Base-by-base conservation (phyloP, 2,797 vertebrate species). In the Lacerta viridis region DNA sequence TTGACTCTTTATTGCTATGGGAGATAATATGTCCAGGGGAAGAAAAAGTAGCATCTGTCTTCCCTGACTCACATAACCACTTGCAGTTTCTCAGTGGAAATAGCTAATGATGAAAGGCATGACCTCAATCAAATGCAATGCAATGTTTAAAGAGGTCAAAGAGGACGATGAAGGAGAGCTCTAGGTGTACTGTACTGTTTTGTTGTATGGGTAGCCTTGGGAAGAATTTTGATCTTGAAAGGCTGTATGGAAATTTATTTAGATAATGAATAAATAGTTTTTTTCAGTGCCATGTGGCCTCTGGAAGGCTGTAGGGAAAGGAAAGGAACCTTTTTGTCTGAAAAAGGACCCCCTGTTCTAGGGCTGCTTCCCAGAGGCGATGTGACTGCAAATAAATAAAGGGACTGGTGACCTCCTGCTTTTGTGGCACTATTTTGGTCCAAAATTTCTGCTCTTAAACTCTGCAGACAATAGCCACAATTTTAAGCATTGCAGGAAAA, bases 71-170 rank as follows among this genome's bases (percentile, higher is more conserved):
- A 27, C 11, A 13, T 5, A 55, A 61, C 61, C 59, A 39, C 18
- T 91, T 81, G 39, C 23, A n/a, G 69, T 0, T 86, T 5, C 18
- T 72, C 83, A 27, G 25, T 90, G 29, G 88, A 93, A 90, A 75
- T 0, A 85, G 33, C 5, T 89, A 46, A 43, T 88, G 61, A 87
- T 25, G 91, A 66, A 87, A 87, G 25, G 76, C 39, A 33, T 27
- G 46, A 76, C 4, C 77, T 74, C 46, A 17, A 87, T 61, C 50
- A 85, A 75, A 80, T 46, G 50, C 84, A 79, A 83, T 17, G 55
- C 89, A 89, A 80, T 11, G 80, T 1, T 20, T 75, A 5, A 55
- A 39, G 68, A 7, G 50, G 43, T 59, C 10, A 29, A 79, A 82
- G 50, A 9, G 29, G 74, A 15, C 5, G 11, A 4, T 27, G 41